These are phyloP conservation scores for Zele albiditarsus DNA, from an alignment of 2,888 invertebrate genomes.

Conservation along the genomic window DNA sequence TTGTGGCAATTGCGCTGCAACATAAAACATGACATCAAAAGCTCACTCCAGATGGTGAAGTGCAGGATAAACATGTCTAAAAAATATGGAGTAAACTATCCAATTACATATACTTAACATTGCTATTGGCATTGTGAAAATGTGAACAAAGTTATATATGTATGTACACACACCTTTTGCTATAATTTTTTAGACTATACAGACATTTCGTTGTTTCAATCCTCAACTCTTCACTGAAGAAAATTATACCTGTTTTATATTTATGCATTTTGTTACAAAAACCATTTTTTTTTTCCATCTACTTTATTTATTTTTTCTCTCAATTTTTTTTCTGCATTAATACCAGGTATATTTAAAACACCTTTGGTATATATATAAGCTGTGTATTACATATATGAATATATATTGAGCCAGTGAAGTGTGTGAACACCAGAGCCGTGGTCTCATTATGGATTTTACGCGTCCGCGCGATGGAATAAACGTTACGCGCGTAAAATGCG, in stretches of 20 bases:
- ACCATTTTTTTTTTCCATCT: background rate
- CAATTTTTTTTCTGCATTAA: background rate
- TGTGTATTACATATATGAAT: background rate
- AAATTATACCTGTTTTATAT: background rate
- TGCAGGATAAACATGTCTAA: background rate
- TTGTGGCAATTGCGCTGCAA: conserved; percentile 29
- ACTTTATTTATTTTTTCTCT: background rate
- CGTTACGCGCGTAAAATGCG: conserved; percentile 22
- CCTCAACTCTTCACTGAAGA: background rate
- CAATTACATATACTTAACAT: conserved; percentile 19
- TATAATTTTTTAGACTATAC: background rate
- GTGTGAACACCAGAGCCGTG: background rate
- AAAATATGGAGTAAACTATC: background rate
- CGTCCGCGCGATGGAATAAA: background rate
- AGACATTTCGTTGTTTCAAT: background rate
- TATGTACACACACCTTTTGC: background rate
- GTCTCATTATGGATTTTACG: conserved; percentile 16
- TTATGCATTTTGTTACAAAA: background rate
- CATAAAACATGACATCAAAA: conserved; percentile 27
- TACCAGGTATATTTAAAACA: background rate
- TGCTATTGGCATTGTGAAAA: conserved; percentile 26
- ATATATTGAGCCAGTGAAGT: background rate
- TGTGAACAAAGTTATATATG: background rate
- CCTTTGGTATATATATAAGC: background rate
- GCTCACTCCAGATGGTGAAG: conserved; percentile 5